Evolutionary conservation across 2,113 vertebrate genomes (phyloP).

Genomic region (Gavia stellata): DNA sequence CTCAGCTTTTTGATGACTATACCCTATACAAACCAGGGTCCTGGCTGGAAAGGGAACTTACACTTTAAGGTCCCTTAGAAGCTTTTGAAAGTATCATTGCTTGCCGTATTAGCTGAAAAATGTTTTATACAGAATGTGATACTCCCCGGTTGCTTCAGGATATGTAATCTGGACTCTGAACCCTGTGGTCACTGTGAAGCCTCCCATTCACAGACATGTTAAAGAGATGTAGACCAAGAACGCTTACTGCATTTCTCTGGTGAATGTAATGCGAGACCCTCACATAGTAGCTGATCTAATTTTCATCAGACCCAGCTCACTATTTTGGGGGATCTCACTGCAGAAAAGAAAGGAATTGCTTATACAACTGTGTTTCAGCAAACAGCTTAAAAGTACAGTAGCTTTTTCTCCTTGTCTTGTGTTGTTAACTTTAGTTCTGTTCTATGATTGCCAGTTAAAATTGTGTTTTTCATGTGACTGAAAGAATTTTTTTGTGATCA

Average conservation of each 20-base stretch:
- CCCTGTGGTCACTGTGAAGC: conserved; percentile 20
- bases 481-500: neutral
- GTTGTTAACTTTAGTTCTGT: neutral
- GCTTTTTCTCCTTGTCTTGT: neutral
- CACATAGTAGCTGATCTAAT: conserved; percentile 43
- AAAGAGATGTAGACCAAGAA: conserved; percentile 9
- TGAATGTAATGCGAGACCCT: neutral
- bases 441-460: neutral
- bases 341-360: neutral
- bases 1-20: neutral
- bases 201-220: conserved; percentile 3
- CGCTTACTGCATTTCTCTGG: neutral
- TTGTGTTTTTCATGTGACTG: neutral
- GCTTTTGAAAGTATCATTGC: conserved; percentile 4
- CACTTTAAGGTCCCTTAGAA: neutral
- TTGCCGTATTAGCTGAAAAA: conserved; percentile 29
- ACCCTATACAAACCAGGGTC: neutral
- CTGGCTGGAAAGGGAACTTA: neutral
- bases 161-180: conserved; percentile 25
- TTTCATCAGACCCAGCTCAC: neutral
- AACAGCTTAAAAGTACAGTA: neutral
- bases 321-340: neutral
- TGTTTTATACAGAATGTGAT: conserved; percentile 39
- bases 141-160: neutral
- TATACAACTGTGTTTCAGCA: neutral